Evolutionary conservation across 2,888 invertebrate genomes (phyloP).

Genomic region (Hedya salicella): DNA sequence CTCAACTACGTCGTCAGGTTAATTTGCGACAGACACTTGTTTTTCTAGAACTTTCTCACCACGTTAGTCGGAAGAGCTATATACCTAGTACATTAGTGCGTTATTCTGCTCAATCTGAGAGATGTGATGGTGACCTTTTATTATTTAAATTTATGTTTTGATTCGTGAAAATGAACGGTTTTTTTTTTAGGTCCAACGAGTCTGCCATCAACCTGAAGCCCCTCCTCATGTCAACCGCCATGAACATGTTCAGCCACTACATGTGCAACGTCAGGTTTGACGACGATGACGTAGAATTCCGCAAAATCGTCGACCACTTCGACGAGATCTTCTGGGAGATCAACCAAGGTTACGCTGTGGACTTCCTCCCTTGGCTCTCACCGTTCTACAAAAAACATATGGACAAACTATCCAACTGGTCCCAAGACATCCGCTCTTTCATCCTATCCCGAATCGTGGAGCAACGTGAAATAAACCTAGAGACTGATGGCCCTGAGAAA

Average conservation of each 20-base stretch:
- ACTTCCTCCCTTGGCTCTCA: constrained; percentile 92
- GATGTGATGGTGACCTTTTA: too few relatives aligned
- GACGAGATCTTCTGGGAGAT: constrained; percentile 97
- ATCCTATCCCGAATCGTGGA: constrained; percentile 89
- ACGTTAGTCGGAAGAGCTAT: too few relatives aligned
- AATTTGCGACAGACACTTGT: too few relatives aligned
- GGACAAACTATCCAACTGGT: constrained; percentile 88
- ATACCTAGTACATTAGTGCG: too few relatives aligned
- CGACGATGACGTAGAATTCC: constrained; percentile 88
- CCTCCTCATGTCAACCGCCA: constrained; percentile 88
- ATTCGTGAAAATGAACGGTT: too few relatives aligned
- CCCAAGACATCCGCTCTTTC: constrained; percentile 88
- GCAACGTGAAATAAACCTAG: constrained; percentile 82
- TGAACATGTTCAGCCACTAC: constrained; percentile 94
- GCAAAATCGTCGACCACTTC: constrained; percentile 88
- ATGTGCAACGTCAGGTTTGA: constrained; percentile 93
- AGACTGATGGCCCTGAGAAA: constrained; percentile 86
- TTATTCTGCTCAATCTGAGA: too few relatives aligned
- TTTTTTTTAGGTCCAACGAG: constrained; percentile 52
- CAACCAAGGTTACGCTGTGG: constrained; percentile 94
- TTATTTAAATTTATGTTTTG: too few relatives aligned
- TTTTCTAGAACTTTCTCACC: too few relatives aligned
- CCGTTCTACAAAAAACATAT: constrained; percentile 90
- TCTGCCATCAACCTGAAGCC: constrained; percentile 87
- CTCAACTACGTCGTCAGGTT: too few relatives aligned